Percentiles rank a stretch among this genome's conserved stretches.
Conservation (phyloP, 2,113 vertebrate species). For the Thermophis baileyi region DNA sequence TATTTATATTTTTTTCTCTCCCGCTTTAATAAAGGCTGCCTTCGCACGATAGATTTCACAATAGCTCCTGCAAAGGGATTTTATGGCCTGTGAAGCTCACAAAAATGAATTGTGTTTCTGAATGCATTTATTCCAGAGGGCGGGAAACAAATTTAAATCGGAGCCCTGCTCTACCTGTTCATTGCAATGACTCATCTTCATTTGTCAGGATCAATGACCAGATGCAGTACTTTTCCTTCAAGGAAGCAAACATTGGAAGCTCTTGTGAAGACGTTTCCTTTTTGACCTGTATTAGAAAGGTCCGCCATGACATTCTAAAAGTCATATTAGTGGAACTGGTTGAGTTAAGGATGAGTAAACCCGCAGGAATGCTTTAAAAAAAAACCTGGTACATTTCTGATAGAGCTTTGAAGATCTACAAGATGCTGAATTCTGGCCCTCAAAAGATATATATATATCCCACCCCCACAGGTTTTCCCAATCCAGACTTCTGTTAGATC, state of each 20-base stretch:
- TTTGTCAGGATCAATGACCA: accelerated
- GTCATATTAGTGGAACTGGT: background rate
- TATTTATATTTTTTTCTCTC: background rate
- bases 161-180: background rate
- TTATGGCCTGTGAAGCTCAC: background rate
- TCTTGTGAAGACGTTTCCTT: background rate
- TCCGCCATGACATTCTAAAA: background rate
- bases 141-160: background rate
- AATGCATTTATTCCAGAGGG: background rate
- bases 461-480: too few species aligned
- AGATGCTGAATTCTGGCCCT: background rate
- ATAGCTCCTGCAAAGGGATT: background rate
- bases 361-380: background rate
- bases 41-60: accelerated
- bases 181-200: background rate
- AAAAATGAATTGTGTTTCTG: background rate
- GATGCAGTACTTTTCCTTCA: conserved; percentile 22
- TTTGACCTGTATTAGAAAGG: too few species aligned
- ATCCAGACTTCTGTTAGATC: too few species aligned
- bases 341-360: background rate
- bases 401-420: background rate
- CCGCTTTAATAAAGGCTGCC: background rate
- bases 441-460: background rate
- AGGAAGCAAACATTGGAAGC: background rate
- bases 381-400: background rate